Base-by-base conservation (phyloP, 2,797 vertebrate species). In the Ptychadena robeensis region DNA sequence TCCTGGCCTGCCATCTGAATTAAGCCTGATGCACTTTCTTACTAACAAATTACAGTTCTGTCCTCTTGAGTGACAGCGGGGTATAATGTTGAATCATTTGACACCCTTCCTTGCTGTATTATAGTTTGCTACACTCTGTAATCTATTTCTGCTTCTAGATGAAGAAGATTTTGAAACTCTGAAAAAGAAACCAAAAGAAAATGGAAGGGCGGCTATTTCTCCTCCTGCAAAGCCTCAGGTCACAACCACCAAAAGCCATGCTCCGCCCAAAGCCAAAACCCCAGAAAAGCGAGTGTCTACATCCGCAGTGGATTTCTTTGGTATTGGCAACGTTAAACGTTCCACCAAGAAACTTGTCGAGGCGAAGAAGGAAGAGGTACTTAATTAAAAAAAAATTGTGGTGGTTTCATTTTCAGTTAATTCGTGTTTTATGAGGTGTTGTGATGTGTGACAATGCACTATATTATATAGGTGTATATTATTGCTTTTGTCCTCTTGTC, bases 281-380 rank as follows among this genome's bases (percentile, higher is more conserved):
- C 92, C 92, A 34, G 89, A 93, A 85, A 97, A 96, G 86, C 89
- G 90, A 34, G 96, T 92, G 10, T 94, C 92, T 57, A 98, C 94
- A 8, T 97, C 97, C 0, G 94, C 95, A 0, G 65, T 94, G 0
- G 97, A 98, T 86, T 99, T 91, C 90, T 99, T 99, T 81, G 97
- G 98, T 80, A 93, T 85, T 3, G 87, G 86, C 3, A 86, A 86
- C 0, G 78, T 98, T 71, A 96, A 96, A 28, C 94, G 97, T 63
- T 99, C 97, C 0, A 94, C 94, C 9, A 98, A 95, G 90, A 99
- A 97, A 88, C 94, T 99, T 85, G 97, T 99, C 28, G 93, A 96
- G 76, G 98, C 94, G 89, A 98, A 96, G 89, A 93, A 95, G 80
- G 97, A 96, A 90, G 93, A 95, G 66, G 97, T 99, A 86, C 70